phyloP scores from a whole-genome alignment of 92 coral and sea anemone genomes.

The Pocillopora meandrina region DNA sequence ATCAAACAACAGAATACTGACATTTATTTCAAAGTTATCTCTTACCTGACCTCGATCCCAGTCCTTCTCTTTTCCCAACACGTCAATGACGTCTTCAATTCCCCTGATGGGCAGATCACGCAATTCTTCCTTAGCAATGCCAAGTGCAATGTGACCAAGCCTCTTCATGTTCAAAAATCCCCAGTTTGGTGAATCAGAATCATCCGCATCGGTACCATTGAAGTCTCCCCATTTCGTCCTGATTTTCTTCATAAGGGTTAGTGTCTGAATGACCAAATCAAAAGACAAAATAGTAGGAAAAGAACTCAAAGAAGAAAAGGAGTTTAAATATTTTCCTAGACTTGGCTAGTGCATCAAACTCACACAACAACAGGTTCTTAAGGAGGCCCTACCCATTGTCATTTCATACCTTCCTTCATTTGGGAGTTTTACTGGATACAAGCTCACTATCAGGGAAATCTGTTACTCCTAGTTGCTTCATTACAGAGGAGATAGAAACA shows the following conservation, averaged over 20 bases:
- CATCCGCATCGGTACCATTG: constrained; percentile 82
- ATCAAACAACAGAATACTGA: neutral
- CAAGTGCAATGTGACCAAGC: constrained; percentile 90
- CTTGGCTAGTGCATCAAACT: neutral
- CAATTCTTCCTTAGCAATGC: constrained; percentile 91
- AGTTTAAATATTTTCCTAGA: neutral
- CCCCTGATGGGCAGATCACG: constrained; percentile 91
- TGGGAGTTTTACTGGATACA: too few relatives aligned
- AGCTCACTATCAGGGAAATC: too few relatives aligned
- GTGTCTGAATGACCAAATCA: constrained; percentile 39
- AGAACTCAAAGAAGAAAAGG: neutral
- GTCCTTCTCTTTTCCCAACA: constrained; percentile 84
- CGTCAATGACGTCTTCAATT: constrained; percentile 91
- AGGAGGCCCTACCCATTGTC: too few relatives aligned
- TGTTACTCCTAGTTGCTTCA: too few relatives aligned
- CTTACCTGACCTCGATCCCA: constrained; percentile 98
- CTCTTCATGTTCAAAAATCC: constrained; percentile 85
- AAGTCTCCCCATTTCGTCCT: constrained; percentile 83
- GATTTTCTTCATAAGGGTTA: constrained; percentile 80
- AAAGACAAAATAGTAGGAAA: neutral
- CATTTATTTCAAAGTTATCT: neutral
- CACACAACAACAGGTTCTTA: too few relatives aligned
- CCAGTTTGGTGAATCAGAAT: constrained; percentile 82
- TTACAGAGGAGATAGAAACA: too few relatives aligned
- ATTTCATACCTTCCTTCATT: too few relatives aligned